Evolutionary conservation across 2,113 vertebrate genomes (phyloP).

Genomic region (Petroica traversi): DNA sequence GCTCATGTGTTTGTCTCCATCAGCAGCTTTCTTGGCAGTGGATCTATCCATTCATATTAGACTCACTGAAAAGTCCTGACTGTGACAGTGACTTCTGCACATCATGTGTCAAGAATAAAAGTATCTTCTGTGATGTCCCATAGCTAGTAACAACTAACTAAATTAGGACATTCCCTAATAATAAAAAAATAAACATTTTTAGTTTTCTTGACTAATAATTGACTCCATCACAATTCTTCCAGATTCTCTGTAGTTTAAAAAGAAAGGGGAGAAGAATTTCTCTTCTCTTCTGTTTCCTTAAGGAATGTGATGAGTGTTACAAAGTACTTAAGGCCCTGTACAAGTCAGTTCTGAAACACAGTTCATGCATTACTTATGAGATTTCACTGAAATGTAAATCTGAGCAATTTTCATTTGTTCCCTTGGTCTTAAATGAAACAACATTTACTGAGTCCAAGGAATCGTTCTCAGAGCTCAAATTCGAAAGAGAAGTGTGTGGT

Average conservation of each 20-base stretch:
- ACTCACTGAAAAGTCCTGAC: neutral
- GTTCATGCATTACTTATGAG: conserved; percentile 74
- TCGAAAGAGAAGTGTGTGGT: conserved; percentile 46
- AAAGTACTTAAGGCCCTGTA: conserved; percentile 31
- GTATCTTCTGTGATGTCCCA: neutral
- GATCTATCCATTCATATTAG: neutral
- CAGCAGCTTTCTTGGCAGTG: neutral
- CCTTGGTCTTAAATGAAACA: conserved; percentile 68
- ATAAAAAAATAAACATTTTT: neutral
- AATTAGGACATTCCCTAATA: neutral
- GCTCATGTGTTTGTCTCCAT: neutral
- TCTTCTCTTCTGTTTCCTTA: neutral
- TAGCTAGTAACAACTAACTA: neutral
- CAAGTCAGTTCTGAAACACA: neutral
- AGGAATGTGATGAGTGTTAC: conserved; percentile 7
- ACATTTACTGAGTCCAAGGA: conserved; percentile 67
- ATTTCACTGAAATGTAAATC: conserved; percentile 71
- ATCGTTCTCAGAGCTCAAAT: conserved; percentile 63
- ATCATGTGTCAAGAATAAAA: neutral
- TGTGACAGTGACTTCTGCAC: neutral
- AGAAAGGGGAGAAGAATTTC: neutral
- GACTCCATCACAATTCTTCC: neutral
- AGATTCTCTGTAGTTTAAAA: neutral
- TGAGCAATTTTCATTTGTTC: conserved; percentile 59
- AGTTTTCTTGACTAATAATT: neutral